Conservation (phyloP, 2,797 vertebrate genomes). For the Chiloscyllium punctatum region DNA sequence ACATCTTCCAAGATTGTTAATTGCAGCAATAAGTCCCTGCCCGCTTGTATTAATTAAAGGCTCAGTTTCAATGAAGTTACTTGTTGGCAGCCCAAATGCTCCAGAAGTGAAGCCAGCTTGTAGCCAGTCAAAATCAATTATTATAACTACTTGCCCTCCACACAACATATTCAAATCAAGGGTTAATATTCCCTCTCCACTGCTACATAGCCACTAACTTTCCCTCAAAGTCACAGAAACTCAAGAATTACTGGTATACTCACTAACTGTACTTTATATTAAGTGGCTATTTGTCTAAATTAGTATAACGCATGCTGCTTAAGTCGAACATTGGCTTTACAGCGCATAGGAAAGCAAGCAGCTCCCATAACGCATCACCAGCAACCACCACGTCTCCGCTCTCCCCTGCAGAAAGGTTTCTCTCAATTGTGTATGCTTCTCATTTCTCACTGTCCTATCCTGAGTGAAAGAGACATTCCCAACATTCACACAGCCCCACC, state of each 20-base stretch:
- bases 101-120: not conserved
- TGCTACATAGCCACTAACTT: too few relatives aligned
- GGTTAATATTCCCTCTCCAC: not conserved
- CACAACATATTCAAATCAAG: not conserved
- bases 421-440: not conserved
- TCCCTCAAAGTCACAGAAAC: not conserved
- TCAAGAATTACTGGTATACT: not conserved
- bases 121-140: not conserved
- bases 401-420: not conserved
- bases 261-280: not conserved
- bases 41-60: not conserved
- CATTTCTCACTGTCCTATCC: not conserved
- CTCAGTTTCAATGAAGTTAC: not conserved
- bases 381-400: not conserved
- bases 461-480: constrained; percentile 12
- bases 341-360: not conserved
- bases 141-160: not conserved
- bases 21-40: not conserved
- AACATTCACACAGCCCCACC: constrained; percentile 32
- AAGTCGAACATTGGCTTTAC: not conserved
- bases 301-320: not conserved
- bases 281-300: not conserved
- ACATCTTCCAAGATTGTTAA: not conserved
- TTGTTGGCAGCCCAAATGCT: not conserved
- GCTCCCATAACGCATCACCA: not conserved